These are phyloP conservation scores for Drosophila greeni DNA, from an alignment of 2,888 invertebrate genomes.

Conservation along the genomic window DNA sequence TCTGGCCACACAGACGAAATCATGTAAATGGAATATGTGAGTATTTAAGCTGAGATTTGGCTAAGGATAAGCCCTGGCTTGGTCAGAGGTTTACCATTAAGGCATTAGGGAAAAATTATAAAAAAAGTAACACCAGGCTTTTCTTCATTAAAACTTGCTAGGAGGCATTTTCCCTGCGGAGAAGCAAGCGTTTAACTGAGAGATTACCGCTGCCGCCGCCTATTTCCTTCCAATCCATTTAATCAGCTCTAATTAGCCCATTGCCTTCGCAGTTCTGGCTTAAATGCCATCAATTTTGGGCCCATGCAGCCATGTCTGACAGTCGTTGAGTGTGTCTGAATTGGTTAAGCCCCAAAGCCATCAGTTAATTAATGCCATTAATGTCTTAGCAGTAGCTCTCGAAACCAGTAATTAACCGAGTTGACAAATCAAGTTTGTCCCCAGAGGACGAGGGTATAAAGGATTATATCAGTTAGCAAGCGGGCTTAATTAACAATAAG, in stretches of 20 bases:
- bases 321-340: conserved; percentile 43
- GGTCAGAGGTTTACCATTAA: not conserved
- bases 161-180: not conserved
- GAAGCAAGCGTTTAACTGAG: not conserved
- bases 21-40: conserved; percentile 42
- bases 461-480: conserved; percentile 53
- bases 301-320: conserved; percentile 7
- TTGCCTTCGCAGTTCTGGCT: conserved; percentile 3
- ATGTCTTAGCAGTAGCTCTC: conserved; percentile 46
- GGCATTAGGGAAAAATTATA: conserved; percentile 5
- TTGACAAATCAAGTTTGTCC: conserved; percentile 63
- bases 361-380: conserved; percentile 68
- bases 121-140: not conserved
- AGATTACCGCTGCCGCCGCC: not conserved
- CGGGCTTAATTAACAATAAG: conserved; percentile 61
- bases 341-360: conserved; percentile 49
- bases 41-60: conserved; percentile 24
- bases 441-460: conserved; percentile 16
- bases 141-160: not conserved
- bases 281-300: conserved; percentile 30
- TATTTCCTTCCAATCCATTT: conserved; percentile 25
- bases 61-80: not conserved
- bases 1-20: conserved; percentile 12
- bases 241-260: conserved; percentile 24
- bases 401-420: conserved; percentile 62